Evolutionary conservation across 1,140 invertebrate genomes (phyloP), one percentile per base, ranked within the genome.

Genomic region (Drosophila cardini): DNA sequence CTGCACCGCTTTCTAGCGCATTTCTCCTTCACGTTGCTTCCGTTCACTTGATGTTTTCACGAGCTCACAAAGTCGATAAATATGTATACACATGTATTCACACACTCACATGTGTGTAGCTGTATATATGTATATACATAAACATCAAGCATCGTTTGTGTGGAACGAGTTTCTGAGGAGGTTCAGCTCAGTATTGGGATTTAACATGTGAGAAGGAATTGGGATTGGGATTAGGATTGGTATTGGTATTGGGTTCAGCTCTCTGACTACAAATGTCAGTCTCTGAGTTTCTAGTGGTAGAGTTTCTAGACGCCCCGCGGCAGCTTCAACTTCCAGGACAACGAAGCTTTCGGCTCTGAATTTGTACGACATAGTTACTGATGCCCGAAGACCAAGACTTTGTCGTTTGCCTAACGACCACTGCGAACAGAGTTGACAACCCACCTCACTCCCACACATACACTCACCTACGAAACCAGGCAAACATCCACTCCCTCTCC

Each of bases 21-120:
- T 32, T 48, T 60, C 16, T 34, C 42, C 50, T 42, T 43, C 64
- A 64, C 68, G 45, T 65, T 63, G 73, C 80, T 82, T 86, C 83
- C 83, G 83, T 87, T 86, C 83, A 82, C 76, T 87, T 87, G 83
- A 86, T 86, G 83, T 86, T 87, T 87, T 79, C 79, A 76, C 78
- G 76, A 87, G 83, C 83, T 87, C 83, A 82, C 83, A 87, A 86
- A 86, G 83, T 86, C 83, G 83, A 86, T 86, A 86, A 87, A 87
- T 87, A 87, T 82, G 76, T 86, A 82, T 76, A 70, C 46, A 78
- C 56, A 78, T 65, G 45, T 64, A 56, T 38, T 2, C 34, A 48
- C 42, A 26, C 46, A 21, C 18, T 32, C 38, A 36, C 62, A 15
- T 1, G 21, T 10, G 58, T 42, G 18, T 6, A n/a, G 34, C 30